phyloP scores from a whole-genome alignment of 2,113 vertebrate species.

The Mungos mungo region DNA sequence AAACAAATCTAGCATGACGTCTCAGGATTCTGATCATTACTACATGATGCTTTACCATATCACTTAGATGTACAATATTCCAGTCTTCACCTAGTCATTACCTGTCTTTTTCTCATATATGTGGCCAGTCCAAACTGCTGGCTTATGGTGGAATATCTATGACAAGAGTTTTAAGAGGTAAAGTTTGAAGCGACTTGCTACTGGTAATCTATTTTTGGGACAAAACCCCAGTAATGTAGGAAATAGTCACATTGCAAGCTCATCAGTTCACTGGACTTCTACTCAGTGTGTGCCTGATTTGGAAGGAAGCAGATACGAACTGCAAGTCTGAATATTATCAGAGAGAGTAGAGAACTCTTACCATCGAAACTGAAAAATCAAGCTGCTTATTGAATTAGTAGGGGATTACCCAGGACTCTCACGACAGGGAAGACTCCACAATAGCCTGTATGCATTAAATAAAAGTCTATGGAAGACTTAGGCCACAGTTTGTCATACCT shows the following conservation, averaged over 20 bases:
- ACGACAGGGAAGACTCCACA: neutral
- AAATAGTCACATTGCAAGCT: neutral
- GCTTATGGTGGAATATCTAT: neutral
- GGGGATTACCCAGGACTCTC: neutral
- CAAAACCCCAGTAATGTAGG: neutral
- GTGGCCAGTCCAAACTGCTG: neutral
- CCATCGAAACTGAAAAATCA: neutral
- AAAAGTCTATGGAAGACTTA: neutral
- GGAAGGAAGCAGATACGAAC: neutral
- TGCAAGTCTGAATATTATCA: neutral
- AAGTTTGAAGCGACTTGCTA: neutral
- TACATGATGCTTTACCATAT: neutral
- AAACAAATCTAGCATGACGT: neutral
- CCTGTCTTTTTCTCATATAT: neutral
- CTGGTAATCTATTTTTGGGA: neutral
- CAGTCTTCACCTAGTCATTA: neutral
- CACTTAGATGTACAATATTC: neutral
- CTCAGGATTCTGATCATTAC: neutral
- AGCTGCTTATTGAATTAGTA: neutral
- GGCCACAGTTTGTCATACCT: neutral
- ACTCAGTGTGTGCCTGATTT: neutral
- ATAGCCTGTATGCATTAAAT: neutral
- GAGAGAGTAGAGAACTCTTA: neutral
- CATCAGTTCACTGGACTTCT: neutral
- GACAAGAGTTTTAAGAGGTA: neutral